Percentiles rank a stretch among this genome's conserved stretches.
Conservation (phyloP, 2,888 invertebrate genomes). For the Microctonus hyperodae region DNA sequence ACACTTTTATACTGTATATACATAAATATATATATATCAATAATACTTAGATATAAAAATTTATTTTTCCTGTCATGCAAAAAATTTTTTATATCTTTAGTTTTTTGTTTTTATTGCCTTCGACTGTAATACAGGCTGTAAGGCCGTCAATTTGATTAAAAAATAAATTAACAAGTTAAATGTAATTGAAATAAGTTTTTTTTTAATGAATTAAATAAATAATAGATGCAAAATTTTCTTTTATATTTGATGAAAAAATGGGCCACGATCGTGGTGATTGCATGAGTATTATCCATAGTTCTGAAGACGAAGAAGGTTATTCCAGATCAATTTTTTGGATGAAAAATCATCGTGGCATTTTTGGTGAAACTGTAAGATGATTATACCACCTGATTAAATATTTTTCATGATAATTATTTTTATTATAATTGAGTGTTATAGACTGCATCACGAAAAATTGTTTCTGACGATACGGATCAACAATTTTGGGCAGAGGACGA, state of each 20-base stretch:
- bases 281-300: slow-evolving; percentile 44
- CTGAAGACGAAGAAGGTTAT: slow-evolving; percentile 52
- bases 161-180: not conserved
- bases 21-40: not conserved
- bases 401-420: slow-evolving; percentile 5
- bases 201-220: slow-evolving; percentile 5
- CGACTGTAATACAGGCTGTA: not conserved
- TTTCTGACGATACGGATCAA: slow-evolving; percentile 50
- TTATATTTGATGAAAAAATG: slow-evolving; percentile 37
- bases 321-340: slow-evolving; percentile 32
- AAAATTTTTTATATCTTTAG: not conserved
- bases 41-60: not conserved
- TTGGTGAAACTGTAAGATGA: slow-evolving; percentile 45
- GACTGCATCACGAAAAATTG: slow-evolving; percentile 13
- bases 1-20: not conserved
- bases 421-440: not conserved
- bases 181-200: slow-evolving; percentile 8
- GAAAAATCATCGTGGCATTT: slow-evolving; percentile 33
- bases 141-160: not conserved
- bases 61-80: not conserved
- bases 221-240: not conserved
- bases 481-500: slow-evolving; percentile 57
- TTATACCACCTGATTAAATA: not conserved
- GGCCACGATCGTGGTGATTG: slow-evolving; percentile 47
- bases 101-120: not conserved